Evolutionary conservation across 1,140 invertebrate genomes (phyloP).

Genomic region (Ridgeia piscesae): DNA sequence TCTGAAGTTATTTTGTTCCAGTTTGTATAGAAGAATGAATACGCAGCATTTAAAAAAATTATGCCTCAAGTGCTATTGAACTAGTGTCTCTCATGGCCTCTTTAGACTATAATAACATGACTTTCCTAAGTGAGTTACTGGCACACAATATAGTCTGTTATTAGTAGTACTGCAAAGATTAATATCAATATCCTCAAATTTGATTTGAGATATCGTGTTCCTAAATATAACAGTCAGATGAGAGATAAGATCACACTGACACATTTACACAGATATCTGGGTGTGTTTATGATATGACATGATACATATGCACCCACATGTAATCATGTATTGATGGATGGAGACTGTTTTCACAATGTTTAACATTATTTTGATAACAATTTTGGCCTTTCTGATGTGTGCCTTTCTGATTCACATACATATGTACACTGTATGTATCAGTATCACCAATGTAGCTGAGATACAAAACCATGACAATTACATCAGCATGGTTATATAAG

Average conservation of each 20-base stretch:
- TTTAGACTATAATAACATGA: too few relatives aligned
- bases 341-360: background rate
- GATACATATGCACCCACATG: background rate
- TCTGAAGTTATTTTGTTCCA: too few relatives aligned
- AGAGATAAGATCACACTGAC: background rate
- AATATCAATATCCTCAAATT: background rate
- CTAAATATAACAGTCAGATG: background rate
- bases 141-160: background rate
- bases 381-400: background rate
- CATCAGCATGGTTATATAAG: background rate
- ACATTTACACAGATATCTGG: background rate
- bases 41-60: too few relatives aligned
- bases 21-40: too few relatives aligned
- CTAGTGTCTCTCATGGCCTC: too few relatives aligned
- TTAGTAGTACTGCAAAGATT: background rate
- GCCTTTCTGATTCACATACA: background rate
- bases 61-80: too few relatives aligned
- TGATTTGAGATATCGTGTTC: background rate
- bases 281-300: too few relatives aligned
- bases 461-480: background rate
- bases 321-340: background rate
- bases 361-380: background rate
- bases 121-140: background rate
- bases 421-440: background rate
- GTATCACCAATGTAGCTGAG: too few relatives aligned